Conservation (phyloP, 1,140 invertebrate species). For the Drosophila cardini region DNA sequence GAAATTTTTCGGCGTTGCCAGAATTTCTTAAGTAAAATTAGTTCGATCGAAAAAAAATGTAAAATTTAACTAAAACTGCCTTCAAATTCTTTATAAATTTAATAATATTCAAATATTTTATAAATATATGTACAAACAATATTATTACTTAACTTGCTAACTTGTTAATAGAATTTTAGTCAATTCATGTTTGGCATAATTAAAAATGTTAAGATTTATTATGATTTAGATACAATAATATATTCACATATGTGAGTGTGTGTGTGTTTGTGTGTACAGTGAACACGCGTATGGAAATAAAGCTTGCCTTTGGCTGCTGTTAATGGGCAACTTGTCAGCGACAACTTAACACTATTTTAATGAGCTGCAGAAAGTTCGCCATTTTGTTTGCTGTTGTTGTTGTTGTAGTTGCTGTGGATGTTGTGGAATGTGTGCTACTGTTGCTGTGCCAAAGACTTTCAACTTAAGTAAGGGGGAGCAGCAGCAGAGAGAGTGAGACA, state of each 20-base stretch:
- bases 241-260: not conserved
- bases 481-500: not conserved
- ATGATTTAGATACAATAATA: not conserved
- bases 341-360: constrained; percentile 66
- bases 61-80: no score
- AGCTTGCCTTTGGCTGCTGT: not conserved
- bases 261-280: no score
- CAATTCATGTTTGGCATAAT: no score
- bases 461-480: not conserved
- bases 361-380: constrained; percentile 52
- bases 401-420: not conserved
- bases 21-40: no score
- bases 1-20: no score
- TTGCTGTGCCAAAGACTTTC: constrained; percentile 26
- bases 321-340: constrained; percentile 42
- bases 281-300: not conserved
- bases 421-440: constrained; percentile 41
- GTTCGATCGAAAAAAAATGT: no score
- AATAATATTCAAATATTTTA: no score
- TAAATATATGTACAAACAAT: no score
- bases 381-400: constrained; percentile 20
- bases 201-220: no score
- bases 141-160: no score
- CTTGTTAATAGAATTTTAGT: no score
- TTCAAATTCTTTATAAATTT: no score